Conservation (phyloP, 1,140 invertebrate species). For the Notospermus geniculatus region DNA sequence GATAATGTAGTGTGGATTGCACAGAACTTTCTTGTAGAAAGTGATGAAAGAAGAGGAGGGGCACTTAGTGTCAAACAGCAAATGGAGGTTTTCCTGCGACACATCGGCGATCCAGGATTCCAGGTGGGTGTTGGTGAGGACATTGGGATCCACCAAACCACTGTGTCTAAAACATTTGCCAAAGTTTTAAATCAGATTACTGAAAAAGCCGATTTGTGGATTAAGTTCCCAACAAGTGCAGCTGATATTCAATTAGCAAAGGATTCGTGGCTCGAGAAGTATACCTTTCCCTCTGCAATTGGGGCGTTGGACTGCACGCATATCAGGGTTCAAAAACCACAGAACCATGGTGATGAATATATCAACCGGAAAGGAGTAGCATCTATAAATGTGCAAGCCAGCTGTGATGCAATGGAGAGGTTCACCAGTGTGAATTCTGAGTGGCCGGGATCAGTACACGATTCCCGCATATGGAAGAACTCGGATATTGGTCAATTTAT, state of each 20-base stretch:
- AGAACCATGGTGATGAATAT: no score
- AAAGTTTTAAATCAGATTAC: background rate
- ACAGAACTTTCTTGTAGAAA: background rate
- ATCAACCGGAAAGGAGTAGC: no score
- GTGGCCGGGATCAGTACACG: background rate
- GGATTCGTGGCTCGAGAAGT: constrained; percentile 3
- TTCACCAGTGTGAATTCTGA: background rate
- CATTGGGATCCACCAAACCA: background rate
- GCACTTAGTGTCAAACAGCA: background rate
- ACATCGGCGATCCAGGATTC: constrained; percentile 3
- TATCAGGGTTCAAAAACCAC: no score
- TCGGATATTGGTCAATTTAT: background rate
- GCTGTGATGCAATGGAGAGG: background rate
- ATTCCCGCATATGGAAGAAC: no score
- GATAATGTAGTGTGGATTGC: background rate
- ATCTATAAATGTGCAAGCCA: constrained; percentile 2
- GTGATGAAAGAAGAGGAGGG: background rate
- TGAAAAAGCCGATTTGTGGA: constrained; percentile 1
- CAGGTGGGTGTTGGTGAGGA: background rate
- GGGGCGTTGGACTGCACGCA: constrained; percentile 1
- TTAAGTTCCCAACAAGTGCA: background rate
- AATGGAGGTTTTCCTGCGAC: constrained; percentile 1
- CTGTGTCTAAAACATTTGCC: constrained; percentile 3
- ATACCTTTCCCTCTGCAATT: background rate
- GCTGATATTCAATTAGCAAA: background rate